Evolutionary conservation across 2,888 invertebrate species (phyloP).

Genomic region (Eudasyphora cyanicolor): DNA sequence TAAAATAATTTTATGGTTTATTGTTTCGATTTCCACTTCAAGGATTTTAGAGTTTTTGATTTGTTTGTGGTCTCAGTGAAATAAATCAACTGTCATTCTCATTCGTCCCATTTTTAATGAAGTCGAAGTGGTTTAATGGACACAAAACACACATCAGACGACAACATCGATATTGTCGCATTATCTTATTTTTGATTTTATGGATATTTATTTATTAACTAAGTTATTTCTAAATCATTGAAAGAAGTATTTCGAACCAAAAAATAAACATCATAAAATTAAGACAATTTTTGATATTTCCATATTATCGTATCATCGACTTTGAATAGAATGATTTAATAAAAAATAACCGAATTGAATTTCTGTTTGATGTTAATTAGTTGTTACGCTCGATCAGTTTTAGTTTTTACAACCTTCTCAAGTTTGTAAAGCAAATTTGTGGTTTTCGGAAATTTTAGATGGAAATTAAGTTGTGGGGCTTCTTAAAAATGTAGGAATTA

Average conservation of each 20-base stretch:
- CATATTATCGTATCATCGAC: not conserved
- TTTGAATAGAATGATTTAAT: not conserved
- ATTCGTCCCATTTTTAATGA: conserved; percentile 46
- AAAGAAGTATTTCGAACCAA: not conserved
- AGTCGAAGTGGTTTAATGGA: conserved; percentile 49
- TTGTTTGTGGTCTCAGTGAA: not conserved
- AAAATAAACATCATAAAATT: not conserved
- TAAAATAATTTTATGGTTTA: conserved; percentile 54
- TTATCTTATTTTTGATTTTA: not conserved
- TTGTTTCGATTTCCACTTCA: conserved; percentile 27
- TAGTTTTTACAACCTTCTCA: not conserved
- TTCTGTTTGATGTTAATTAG: not conserved
- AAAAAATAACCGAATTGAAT: not conserved
- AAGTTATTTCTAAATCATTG: not conserved
- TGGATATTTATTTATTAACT: not conserved
- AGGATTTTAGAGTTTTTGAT: conserved; percentile 35
- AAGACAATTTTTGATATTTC: not conserved
- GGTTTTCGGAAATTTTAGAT: not conserved
- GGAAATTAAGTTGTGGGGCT: not conserved
- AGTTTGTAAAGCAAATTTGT: not conserved
- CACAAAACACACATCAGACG: conserved; percentile 6
- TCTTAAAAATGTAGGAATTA: too few species aligned
- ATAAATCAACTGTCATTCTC: conserved; percentile 55
- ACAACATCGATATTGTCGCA: conserved; percentile 2
- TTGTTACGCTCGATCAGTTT: not conserved